phyloP scores from a whole-genome alignment of 2,797 vertebrate genomes.

The Acomys russatus region DNA sequence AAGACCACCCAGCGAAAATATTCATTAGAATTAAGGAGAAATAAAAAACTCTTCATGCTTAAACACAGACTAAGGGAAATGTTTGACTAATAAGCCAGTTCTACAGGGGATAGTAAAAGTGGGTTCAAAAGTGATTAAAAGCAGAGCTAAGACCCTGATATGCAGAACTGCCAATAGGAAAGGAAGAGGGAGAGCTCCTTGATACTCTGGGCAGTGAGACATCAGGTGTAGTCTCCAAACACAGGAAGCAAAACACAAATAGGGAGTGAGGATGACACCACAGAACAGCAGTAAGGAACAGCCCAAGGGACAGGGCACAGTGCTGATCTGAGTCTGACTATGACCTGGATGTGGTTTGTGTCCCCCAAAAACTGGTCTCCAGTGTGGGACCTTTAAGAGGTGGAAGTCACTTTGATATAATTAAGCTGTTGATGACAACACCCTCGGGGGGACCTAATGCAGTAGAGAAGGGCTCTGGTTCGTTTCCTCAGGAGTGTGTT shows the following conservation, averaged over 20 bases:
- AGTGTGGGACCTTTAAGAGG: not conserved
- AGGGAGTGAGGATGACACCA: not conserved
- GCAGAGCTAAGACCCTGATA: not conserved
- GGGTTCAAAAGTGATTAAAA: not conserved
- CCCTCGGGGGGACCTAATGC: not conserved
- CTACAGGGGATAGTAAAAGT: not conserved
- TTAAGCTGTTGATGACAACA: not conserved
- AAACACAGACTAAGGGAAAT: not conserved
- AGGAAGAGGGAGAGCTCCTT: not conserved
- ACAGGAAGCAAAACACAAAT: not conserved
- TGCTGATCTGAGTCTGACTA: not conserved
- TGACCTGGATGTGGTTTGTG: not conserved
- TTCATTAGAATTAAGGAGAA: not conserved
- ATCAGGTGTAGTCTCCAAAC: not conserved
- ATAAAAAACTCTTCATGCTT: not conserved
- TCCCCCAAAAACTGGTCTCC: not conserved
- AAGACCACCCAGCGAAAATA: not conserved
- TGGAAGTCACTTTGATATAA: not conserved
- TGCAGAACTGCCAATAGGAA: not conserved
- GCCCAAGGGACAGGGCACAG: not conserved
- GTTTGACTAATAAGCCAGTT: not conserved
- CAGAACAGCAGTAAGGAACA: not conserved
- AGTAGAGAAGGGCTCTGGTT: not conserved
- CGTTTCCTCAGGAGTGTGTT: not conserved
- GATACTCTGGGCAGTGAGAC: not conserved